These are phyloP conservation scores for Lydus trimaculatus DNA, from an alignment of 2,888 invertebrate species.

Conservation along the genomic window DNA sequence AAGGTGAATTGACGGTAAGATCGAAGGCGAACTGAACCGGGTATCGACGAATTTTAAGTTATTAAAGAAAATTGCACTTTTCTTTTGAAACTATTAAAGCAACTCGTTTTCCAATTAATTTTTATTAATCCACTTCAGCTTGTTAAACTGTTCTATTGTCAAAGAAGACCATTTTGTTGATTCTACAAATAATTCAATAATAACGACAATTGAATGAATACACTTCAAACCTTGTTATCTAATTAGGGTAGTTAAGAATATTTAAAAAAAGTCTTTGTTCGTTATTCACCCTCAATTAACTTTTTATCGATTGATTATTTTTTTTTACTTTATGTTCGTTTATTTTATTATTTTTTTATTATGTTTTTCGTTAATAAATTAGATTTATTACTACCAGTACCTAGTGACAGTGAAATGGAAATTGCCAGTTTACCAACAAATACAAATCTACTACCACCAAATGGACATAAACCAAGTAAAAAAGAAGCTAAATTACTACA, in stretches of 20 bases:
- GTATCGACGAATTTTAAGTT: too few relatives aligned
- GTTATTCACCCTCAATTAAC: too few relatives aligned
- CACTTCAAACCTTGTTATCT: not conserved
- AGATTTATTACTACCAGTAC: conserved; percentile 68
- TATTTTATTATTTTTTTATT: conserved; percentile 43
- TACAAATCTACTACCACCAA: conserved; percentile 64
- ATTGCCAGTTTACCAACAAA: conserved; percentile 61
- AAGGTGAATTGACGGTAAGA: too few relatives aligned
- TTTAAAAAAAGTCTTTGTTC: too few relatives aligned
- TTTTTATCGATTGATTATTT: too few relatives aligned
- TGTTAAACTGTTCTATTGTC: not conserved
- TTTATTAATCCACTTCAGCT: not conserved
- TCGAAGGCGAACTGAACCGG: too few relatives aligned
- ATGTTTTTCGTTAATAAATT: conserved; percentile 46
- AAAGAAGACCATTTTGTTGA: not conserved
- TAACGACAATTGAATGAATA: not conserved
- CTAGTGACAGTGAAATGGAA: conserved; percentile 64
- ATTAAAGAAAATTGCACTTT: not conserved
- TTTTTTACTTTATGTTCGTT: conserved; percentile 21
- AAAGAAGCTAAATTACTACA: conserved; percentile 74
- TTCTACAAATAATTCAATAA: not conserved
- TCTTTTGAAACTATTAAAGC: too few relatives aligned
- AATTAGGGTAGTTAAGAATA: conserved; percentile 14
- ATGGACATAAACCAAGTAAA: conserved; percentile 65
- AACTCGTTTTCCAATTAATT: not conserved